A percentile compares a stretch with the other conserved stretches of the same genome.
Evolutionary conservation across 92 coral and sea anemone genomes (phyloP).

Genomic region (Heliopora coerulea): DNA sequence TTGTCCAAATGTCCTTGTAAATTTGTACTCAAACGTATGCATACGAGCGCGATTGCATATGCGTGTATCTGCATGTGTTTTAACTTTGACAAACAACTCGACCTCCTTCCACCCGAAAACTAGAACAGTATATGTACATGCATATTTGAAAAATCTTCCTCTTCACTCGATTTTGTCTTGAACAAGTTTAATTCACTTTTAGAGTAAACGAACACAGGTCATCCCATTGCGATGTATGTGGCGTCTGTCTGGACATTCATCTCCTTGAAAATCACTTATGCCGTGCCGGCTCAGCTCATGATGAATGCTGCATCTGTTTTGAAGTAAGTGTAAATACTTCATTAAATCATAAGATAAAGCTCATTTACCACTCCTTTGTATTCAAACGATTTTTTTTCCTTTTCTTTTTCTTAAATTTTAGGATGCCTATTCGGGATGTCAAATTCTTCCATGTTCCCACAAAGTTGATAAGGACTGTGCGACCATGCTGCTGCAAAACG

Average conservation of each 20-base stretch:
- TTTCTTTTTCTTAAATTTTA: background rate
- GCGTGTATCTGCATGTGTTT: no score
- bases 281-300: conserved; percentile 82
- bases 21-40: no score
- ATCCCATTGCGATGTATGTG: conserved; percentile 82
- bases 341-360: no score
- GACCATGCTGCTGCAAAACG: conserved; percentile 54
- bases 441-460: conserved; percentile 70
- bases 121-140: no score
- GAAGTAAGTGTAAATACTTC: conserved; percentile 56
- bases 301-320: conserved; percentile 76
- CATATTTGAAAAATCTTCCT: no score
- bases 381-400: no score
- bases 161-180: conserved; percentile 39
- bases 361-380: no score
- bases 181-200: conserved; percentile 64
- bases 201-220: conserved; percentile 72
- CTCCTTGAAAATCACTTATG: conserved; percentile 76
- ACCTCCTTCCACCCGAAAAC: no score
- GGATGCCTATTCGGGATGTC: conserved; percentile 82
- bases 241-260: conserved; percentile 73
- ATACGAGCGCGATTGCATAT: no score
- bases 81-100: no score
- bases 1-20: no score
- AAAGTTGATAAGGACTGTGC: conserved; percentile 72